phyloP scores from a whole-genome alignment of 2,113 vertebrate species.

The Ariopsis seemanni region DNA sequence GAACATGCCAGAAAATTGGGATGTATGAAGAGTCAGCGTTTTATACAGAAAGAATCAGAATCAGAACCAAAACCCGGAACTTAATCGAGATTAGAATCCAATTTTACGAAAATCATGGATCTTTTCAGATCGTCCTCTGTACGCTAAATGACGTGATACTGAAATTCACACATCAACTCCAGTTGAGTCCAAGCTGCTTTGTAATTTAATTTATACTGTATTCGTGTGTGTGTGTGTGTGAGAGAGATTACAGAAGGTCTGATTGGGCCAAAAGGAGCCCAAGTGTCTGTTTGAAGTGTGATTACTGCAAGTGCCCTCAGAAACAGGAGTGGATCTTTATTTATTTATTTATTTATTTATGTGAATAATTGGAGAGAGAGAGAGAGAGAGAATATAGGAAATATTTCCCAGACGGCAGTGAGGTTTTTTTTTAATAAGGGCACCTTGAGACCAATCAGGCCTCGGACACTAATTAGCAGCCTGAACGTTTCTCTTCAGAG shows the following conservation, averaged over 20 bases:
- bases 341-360: not conserved
- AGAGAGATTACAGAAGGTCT: not conserved
- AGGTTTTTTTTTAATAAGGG: constrained; percentile 29
- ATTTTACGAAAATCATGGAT: too few relatives aligned
- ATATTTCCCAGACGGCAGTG: constrained; percentile 48
- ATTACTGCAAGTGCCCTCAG: not conserved
- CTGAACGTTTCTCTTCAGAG: constrained; percentile 36
- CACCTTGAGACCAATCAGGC: constrained; percentile 39
- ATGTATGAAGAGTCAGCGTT: not conserved
- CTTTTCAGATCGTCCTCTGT: not conserved
- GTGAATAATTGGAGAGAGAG: not conserved
- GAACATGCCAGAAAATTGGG: not conserved
- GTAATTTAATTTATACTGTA: too few relatives aligned
- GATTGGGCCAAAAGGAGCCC: not conserved
- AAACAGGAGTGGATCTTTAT: not conserved
- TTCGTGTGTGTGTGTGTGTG: constrained; percentile 1
- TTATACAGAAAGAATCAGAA: not conserved
- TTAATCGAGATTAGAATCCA: not conserved
- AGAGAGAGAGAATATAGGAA: constrained; percentile 10
- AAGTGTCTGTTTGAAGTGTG: not conserved
- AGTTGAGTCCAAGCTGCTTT: too few relatives aligned
- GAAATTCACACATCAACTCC: too few relatives aligned
- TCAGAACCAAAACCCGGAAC: not conserved
- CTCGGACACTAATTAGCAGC: constrained; percentile 36
- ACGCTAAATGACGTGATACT: not conserved